Evolutionary conservation across 2,797 vertebrate genomes (phyloP).

Genomic region (Urocyon cinereoargenteus): DNA sequence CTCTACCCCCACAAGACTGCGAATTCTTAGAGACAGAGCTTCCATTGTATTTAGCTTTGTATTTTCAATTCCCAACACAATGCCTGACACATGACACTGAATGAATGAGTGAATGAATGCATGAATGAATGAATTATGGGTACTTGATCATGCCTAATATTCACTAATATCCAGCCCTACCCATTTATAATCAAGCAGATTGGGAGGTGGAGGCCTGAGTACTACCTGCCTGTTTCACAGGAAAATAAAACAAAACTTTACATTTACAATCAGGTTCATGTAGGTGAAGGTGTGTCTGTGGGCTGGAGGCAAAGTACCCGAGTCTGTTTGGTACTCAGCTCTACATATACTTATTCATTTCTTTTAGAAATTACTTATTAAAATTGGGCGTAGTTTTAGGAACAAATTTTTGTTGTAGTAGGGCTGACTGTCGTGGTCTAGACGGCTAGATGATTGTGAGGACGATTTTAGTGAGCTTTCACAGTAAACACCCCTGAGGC

Average conservation of each 20-base stretch:
- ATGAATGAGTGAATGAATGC: background rate
- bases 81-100: background rate
- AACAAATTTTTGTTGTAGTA: background rate
- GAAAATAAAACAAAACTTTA: constrained; percentile 30
- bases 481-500: background rate
- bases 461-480: background rate
- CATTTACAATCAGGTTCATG: background rate
- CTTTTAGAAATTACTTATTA: background rate
- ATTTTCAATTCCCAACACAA: constrained; percentile 7
- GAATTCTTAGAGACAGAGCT: background rate
- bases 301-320: background rate
- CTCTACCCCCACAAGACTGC: background rate
- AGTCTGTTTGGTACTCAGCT: background rate
- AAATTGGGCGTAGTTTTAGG: background rate
- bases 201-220: background rate
- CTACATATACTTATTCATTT: background rate
- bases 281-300: background rate
- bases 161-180: background rate
- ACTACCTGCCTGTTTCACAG: constrained; percentile 7
- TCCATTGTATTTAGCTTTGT: background rate
- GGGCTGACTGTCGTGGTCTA: background rate
- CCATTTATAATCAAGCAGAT: background rate
- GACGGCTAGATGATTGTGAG: background rate
- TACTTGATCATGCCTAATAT: background rate
- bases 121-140: background rate